phyloP scores from a whole-genome alignment of 1,140 invertebrate species.

The Polypedilum vanderplanki region DNA sequence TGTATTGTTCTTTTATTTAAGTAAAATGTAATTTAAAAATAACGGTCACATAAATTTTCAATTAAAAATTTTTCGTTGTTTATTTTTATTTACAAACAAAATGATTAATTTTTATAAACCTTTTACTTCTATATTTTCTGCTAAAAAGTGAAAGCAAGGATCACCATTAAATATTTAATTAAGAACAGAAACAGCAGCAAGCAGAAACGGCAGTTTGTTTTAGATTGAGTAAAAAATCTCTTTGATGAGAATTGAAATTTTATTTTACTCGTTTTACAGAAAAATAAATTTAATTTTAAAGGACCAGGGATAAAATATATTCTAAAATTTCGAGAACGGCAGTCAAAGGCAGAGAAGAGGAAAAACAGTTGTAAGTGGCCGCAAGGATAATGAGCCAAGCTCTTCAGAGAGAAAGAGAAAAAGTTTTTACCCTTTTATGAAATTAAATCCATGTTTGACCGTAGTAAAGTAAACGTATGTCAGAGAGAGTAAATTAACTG shows the following conservation, averaged over 20 bases:
- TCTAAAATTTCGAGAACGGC: background rate
- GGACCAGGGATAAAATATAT: background rate
- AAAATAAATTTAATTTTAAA: constrained; percentile 15
- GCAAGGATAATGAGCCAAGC: constrained; percentile 25
- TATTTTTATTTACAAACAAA: no score
- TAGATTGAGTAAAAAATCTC: background rate
- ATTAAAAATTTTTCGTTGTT: no score
- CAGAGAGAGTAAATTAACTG: no score
- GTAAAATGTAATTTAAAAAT: no score
- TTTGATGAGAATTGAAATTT: background rate
- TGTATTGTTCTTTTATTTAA: no score
- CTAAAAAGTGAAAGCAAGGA: background rate
- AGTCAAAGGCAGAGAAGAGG: constrained; percentile 1
- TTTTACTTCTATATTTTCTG: no score
- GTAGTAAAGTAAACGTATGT: no score
- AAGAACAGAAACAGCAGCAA: background rate
- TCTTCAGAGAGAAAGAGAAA: background rate
- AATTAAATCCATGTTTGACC: background rate
- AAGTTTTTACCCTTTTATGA: background rate
- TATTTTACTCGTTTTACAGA: background rate
- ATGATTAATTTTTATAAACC: no score
- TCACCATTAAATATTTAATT: background rate
- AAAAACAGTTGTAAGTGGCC: constrained; percentile 24
- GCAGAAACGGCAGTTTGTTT: background rate
- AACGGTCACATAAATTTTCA: no score